phyloP scores from a whole-genome alignment of 2,888 invertebrate genomes.

The Phyllotreta striolata region DNA sequence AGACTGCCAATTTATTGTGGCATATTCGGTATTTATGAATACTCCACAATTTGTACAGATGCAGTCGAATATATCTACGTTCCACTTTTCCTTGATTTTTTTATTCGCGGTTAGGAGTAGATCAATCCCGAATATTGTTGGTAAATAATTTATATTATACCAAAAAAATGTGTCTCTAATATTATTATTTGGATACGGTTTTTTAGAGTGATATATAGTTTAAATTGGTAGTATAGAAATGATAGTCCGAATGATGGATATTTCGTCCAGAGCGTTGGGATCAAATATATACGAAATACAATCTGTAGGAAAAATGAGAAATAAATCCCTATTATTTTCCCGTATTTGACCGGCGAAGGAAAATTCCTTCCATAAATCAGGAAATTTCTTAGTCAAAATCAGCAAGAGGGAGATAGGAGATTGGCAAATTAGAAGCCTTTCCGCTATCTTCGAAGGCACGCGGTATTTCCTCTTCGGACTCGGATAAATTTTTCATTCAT shows the following conservation, averaged over 20 bases:
- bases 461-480: slow-evolving; percentile 51
- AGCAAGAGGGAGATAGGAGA: slow-evolving; percentile 57
- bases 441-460: slow-evolving; percentile 56
- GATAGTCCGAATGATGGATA: slow-evolving; percentile 8
- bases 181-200: background rate
- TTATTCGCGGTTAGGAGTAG: slow-evolving; percentile 6
- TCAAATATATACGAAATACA: slow-evolving; percentile 13
- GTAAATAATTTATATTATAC: slow-evolving; percentile 1
- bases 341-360: slow-evolving; percentile 24
- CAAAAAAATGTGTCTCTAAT: background rate
- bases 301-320: slow-evolving; percentile 26
- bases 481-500: slow-evolving; percentile 61
- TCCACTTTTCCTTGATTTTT: slow-evolving; percentile 24
- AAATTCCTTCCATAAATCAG: slow-evolving; percentile 44
- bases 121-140: slow-evolving; percentile 11
- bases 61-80: slow-evolving; percentile 39
- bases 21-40: slow-evolving; percentile 60
- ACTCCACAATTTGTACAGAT: slow-evolving; percentile 58
- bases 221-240: too few relatives aligned
- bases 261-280: background rate
- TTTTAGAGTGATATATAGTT: too few relatives aligned
- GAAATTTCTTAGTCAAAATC: slow-evolving; percentile 52
- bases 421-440: slow-evolving; percentile 56
- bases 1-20: slow-evolving; percentile 59
- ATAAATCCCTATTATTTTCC: slow-evolving; percentile 37